phyloP scores from a whole-genome alignment of 2,888 invertebrate species.

The Andrena praecox region DNA sequence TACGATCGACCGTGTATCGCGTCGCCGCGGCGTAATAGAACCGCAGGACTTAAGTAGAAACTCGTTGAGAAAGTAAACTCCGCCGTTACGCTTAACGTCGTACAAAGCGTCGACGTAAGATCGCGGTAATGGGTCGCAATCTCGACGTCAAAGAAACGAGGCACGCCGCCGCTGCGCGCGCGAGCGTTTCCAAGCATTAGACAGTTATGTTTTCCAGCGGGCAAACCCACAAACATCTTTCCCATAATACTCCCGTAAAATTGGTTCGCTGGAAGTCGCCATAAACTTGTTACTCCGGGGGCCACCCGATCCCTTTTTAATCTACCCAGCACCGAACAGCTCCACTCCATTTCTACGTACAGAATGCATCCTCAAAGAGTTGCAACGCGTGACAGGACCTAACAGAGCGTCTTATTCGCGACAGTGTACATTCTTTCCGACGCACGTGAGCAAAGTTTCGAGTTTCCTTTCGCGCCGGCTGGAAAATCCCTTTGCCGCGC shows the following conservation, averaged over 20 bases:
- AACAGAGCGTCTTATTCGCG: conserved; percentile 9
- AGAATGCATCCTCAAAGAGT: background rate
- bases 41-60: conserved; percentile 66
- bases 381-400: background rate
- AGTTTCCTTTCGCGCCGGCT: conserved; percentile 31
- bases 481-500: conserved; percentile 43
- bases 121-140: conserved; percentile 40
- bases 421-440: conserved; percentile 11
- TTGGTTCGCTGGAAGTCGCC: background rate
- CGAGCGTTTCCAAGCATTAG: background rate
- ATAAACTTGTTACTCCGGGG: background rate
- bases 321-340: background rate
- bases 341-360: background rate
- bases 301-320: background rate
- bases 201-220: background rate
- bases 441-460: conserved; percentile 33
- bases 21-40: conserved; percentile 64
- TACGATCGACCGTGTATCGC: conserved; percentile 69
- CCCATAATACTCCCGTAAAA: too few relatives aligned
- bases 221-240: background rate
- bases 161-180: background rate
- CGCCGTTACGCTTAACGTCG: conserved; percentile 48
- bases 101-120: conserved; percentile 44
- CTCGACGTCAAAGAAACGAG: conserved; percentile 40
- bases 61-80: conserved; percentile 66